phyloP scores from a whole-genome alignment of 2,888 invertebrate genomes.

The Choreutis nemorana region DNA sequence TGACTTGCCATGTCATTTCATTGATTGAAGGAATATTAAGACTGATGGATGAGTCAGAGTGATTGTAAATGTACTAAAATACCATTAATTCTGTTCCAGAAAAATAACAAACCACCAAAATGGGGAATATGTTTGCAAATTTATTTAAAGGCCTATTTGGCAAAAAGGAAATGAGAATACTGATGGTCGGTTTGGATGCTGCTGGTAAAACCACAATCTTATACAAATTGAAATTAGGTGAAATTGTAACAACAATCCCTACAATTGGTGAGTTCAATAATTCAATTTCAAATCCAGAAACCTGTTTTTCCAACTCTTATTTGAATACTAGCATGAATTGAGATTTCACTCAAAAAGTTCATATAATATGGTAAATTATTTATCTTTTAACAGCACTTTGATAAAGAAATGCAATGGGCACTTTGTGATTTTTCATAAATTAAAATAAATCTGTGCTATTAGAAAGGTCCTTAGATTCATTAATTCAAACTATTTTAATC shows the following conservation, averaged over 20 bases:
- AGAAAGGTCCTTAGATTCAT: too few species aligned
- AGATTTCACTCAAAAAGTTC: too few species aligned
- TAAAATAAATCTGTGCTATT: too few species aligned
- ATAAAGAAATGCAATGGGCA: too few species aligned
- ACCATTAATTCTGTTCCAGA: conserved; percentile 55
- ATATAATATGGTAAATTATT: too few species aligned
- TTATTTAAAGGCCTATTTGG: conserved; percentile 99
- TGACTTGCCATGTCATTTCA: conserved; percentile 63
- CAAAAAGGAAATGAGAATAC: conserved; percentile 99
- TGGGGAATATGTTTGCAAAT: conserved; percentile 98
- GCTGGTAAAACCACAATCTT: conserved; percentile 99
- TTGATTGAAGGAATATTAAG: conserved; percentile 55
- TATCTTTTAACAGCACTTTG: too few species aligned
- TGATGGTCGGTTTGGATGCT: conserved; percentile 99
- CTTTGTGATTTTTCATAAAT: too few species aligned
- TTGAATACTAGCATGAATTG: too few species aligned
- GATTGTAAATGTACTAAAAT: conserved; percentile 27
- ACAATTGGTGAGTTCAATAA: conserved; percentile 96
- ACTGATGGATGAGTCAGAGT: conserved; percentile 54
- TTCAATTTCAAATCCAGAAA: too few species aligned
- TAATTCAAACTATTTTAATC: too few species aligned
- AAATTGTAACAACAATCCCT: conserved; percentile 99
- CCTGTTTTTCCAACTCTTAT: too few species aligned
- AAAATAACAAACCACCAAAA: conserved; percentile 69
- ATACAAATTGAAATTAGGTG: conserved; percentile 99